Evolutionary conservation across 2,888 invertebrate species (phyloP).

Genomic region (Gasteruption jaculator): DNA sequence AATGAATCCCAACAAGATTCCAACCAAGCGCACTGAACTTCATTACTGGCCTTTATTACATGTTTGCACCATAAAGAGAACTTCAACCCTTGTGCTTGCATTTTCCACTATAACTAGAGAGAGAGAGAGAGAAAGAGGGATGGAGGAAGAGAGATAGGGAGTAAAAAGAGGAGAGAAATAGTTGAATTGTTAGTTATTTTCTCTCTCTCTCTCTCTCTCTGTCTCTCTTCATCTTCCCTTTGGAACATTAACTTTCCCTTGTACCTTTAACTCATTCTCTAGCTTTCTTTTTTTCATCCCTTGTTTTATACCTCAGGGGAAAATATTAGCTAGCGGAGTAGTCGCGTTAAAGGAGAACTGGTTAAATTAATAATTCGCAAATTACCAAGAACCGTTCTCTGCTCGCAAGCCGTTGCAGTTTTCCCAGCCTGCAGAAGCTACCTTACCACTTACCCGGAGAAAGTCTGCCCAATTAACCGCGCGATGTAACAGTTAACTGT

Average conservation of each 20-base stretch:
- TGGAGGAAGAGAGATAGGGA: no score
- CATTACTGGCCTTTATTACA: slow-evolving; percentile 27
- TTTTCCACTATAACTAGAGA: slow-evolving; percentile 27
- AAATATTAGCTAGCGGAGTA: slow-evolving; percentile 29
- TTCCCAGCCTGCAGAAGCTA: no score
- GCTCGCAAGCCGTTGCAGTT: no score
- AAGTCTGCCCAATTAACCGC: no score
- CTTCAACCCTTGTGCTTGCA: slow-evolving; percentile 26
- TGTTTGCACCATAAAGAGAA: no score
- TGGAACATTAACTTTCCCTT: no score
- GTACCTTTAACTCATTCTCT: slow-evolving; percentile 4
- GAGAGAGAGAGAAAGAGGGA: no score
- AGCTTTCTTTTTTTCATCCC: slow-evolving; percentile 11
- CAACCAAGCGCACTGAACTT: slow-evolving; percentile 24
- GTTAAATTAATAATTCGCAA: slow-evolving; percentile 35
- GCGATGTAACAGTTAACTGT: no score
- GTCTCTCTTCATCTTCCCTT: not conserved
- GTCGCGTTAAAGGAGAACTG: slow-evolving; percentile 28
- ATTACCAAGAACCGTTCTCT: slow-evolving; percentile 26
- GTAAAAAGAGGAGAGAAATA: no score
- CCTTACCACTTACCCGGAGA: no score
- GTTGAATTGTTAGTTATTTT: no score
- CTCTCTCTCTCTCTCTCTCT: not conserved
- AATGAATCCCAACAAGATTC: slow-evolving; percentile 13
- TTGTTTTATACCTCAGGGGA: slow-evolving; percentile 15